Evolutionary conservation across 2,888 invertebrate genomes (phyloP).

Genomic region (Drepana falcataria): DNA sequence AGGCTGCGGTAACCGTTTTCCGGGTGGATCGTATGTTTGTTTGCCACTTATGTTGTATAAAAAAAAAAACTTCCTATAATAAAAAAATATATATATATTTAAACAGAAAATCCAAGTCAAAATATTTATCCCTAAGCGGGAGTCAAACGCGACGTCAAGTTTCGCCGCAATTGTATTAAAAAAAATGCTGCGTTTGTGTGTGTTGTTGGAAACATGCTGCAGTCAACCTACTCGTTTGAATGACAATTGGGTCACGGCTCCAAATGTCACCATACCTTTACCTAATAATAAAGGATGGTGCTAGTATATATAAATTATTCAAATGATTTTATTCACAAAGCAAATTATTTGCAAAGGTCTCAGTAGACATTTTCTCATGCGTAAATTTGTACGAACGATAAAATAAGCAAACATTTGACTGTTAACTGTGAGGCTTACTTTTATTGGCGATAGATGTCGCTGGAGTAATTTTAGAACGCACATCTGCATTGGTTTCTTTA

Average conservation of each 20-base stretch:
- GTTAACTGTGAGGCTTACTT: neutral
- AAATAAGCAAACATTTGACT: neutral
- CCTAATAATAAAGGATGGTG: conserved; percentile 9
- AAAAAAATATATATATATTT: no score
- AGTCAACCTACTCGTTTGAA: conserved; percentile 15
- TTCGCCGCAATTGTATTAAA: neutral
- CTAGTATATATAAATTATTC: conserved; percentile 31
- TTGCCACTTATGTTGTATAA: no score
- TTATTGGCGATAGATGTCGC: neutral
- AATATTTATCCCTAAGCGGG: no score
- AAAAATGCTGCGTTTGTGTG: neutral
- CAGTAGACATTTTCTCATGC: neutral
- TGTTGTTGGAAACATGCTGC: conserved; percentile 6
- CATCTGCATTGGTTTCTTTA: no score
- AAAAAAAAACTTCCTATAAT: no score
- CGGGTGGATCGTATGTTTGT: no score
- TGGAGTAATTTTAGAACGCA: neutral
- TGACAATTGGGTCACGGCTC: conserved; percentile 23
- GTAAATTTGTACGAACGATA: neutral
- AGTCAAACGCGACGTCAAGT: no score
- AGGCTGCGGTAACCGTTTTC: no score
- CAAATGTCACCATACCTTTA: conserved; percentile 16
- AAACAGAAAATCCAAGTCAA: no score
- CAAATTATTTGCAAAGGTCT: conserved; percentile 27
- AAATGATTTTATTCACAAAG: conserved; percentile 6